A percentile compares a stretch with the other conserved stretches of the same genome.
Evolutionary conservation across 1,140 invertebrate species (phyloP).

Genomic region (Phenacoccus solenopsis): DNA sequence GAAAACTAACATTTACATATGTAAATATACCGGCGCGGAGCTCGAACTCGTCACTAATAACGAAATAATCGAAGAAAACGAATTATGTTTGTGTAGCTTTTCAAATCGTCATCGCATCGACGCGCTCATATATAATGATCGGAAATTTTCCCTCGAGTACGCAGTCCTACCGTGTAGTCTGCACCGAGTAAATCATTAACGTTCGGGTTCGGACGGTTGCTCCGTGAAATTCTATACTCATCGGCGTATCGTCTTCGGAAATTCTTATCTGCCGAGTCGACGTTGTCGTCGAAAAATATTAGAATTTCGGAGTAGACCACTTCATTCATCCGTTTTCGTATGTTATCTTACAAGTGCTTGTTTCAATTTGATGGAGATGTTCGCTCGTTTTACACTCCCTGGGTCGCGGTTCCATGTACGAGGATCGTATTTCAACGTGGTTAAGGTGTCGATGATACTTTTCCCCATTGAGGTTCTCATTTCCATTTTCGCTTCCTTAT

Average conservation of each 20-base stretch:
- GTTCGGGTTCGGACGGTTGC: too few species aligned
- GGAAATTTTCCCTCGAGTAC: background rate
- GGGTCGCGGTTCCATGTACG: background rate
- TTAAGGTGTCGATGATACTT: background rate
- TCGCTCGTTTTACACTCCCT: background rate
- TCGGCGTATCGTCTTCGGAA: background rate
- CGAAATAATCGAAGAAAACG: background rate
- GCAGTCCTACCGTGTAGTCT: too few species aligned
- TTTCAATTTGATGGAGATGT: background rate
- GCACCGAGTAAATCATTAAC: background rate
- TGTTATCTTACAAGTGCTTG: background rate
- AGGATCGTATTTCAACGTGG: background rate
- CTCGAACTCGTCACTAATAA: background rate
- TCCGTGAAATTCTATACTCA: background rate
- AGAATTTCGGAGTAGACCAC: background rate
- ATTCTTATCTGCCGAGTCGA: background rate
- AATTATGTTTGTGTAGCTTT: constrained; percentile 3
- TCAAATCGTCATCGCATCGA: background rate
- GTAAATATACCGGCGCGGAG: background rate
- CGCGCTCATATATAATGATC: background rate
- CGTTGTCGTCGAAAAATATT: background rate
- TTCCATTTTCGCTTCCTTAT: background rate
- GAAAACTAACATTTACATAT: background rate
- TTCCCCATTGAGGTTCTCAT: background rate
- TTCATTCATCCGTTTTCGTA: background rate